Base-by-base conservation (phyloP, 1,140 invertebrate species). In the Vollenhovia emeryi region DNA sequence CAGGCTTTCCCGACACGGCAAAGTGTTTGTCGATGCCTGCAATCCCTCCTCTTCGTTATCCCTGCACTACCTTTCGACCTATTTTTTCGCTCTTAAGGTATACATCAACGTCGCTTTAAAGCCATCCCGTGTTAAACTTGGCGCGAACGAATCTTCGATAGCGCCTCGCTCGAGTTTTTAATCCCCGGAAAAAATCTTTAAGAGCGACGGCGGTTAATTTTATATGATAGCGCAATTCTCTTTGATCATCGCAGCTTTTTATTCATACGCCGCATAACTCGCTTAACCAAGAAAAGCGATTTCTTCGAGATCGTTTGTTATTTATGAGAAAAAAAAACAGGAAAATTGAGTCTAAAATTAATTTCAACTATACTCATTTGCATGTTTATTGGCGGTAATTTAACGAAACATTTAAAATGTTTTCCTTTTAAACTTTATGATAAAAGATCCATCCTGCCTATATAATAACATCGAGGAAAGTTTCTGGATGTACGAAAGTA, bases 11-110 rank as follows among this genome's bases (percentile, higher is more conserved):
- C 50, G 40, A 33, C 78, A 45, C 24, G 50, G 66, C 50, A 71
- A 82, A 82, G 66, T 82, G 78, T 82, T 82, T 82, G 48, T 82
- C 66, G 66, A 82, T 82, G 66, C 40, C 66, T 71, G 66, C 66
- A 82, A 57, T 73, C 36, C 30, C 50, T 71, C 13, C 66, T 43
- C 24, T 82, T 82, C 43, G 43, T 64, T 78, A 78, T 78, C n/a
- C 40, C 66, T 71, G 24, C 50, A 55, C 50, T 57, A 73, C 27
- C 78, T 82, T 82, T 71, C 78, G 50, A 82, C 66, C 78, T 73
- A 82, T 82, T 82, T 50, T 82, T 82, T 66, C 36, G 50, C 50
- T 55, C 52, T 82, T 71, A 82, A 82, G 66, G 50, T 73, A 57
- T 69, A 57, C 66, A 73, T 82, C 50, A 73, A 55, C 52, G 78